These are phyloP conservation scores for Dicentrarchus labrax DNA, from an alignment of 2,113 vertebrate species.

Conservation along the genomic window DNA sequence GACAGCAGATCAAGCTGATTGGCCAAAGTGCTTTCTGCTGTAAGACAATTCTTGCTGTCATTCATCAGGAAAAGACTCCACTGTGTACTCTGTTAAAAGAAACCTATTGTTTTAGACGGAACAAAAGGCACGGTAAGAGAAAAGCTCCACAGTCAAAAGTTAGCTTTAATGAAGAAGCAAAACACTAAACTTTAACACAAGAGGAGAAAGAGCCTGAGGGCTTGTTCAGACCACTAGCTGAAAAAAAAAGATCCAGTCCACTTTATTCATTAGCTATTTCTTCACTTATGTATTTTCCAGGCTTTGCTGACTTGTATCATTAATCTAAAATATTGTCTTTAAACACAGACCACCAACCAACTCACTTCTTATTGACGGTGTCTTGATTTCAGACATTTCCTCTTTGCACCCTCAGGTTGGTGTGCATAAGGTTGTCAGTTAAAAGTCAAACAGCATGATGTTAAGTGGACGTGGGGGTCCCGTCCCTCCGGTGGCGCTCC, in stretches of 20 bases:
- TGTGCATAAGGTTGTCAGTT: slow-evolving; percentile 3
- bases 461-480: slow-evolving; percentile 39
- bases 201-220: neutral
- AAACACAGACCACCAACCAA: neutral
- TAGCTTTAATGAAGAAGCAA: neutral
- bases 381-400: neutral
- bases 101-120: slow-evolving; percentile 7
- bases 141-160: slow-evolving; percentile 18
- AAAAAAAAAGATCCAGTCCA: slow-evolving; percentile 11
- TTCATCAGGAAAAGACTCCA: slow-evolving; percentile 8
- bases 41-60: slow-evolving; percentile 23
- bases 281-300: slow-evolving; percentile 53
- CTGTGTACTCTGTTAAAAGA: neutral
- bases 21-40: slow-evolving; percentile 43
- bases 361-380: neutral
- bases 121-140: slow-evolving; percentile 2
- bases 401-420: neutral
- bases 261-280: slow-evolving; percentile 14
- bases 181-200: slow-evolving; percentile 1
- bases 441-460: slow-evolving; percentile 22
- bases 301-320: slow-evolving; percentile 17
- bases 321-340: slow-evolving; percentile 2
- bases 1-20: slow-evolving; percentile 19
- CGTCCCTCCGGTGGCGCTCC: slow-evolving; percentile 22
- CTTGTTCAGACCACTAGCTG: slow-evolving; percentile 1